Evolutionary conservation across 2,113 vertebrate species (phyloP), one percentile per base, ranked within the genome.

Genomic region (Prolemur simus): DNA sequence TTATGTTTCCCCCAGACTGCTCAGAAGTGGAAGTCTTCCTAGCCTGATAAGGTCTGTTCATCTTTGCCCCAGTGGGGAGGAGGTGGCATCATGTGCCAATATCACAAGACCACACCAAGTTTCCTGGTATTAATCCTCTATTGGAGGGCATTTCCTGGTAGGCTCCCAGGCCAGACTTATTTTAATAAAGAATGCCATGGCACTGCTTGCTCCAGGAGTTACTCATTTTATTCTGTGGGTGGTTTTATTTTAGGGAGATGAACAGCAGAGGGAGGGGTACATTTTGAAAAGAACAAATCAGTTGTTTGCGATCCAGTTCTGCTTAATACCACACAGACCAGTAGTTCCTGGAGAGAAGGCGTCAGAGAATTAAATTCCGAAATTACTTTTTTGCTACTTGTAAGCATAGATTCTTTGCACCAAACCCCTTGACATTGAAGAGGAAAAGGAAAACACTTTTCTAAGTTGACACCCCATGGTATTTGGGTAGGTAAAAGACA

Each of bases 281-380:
- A 39, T 95, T 87, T 89, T 84, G 21, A 78, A 91, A 85, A 93
- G 81, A 89, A 91, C 76, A 96, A 74, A 71, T 95, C 83, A 76
- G 87, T 95, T 64, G 63, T 89, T 91, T 94, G 76, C 77, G 80
- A 95, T 74, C 66, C 3, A 6, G 6, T 58, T 93, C 93, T 95
- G 82, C 89, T 96, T 95, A 78, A 95, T 83, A 47, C 60, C 64
- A 68, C 21, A 34, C 49, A 84, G 47, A 42, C 56, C 77, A 3
- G 94, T 95, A 66, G 94, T 96, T 95, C 95, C 96, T 97, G 1
- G 94, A 87, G 97, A 97, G 87, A 96, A 94, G 82, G 88, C 85
- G 47, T 39, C 27, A 93, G 87, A 96, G 92, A 98, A 95, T 95
- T 95, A 52, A 92, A 77, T 95, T 98, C 89, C 47, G 87, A 56